Base-by-base conservation (phyloP, 2,113 vertebrate species). In the Rhinopomastus cyanomelas region DNA sequence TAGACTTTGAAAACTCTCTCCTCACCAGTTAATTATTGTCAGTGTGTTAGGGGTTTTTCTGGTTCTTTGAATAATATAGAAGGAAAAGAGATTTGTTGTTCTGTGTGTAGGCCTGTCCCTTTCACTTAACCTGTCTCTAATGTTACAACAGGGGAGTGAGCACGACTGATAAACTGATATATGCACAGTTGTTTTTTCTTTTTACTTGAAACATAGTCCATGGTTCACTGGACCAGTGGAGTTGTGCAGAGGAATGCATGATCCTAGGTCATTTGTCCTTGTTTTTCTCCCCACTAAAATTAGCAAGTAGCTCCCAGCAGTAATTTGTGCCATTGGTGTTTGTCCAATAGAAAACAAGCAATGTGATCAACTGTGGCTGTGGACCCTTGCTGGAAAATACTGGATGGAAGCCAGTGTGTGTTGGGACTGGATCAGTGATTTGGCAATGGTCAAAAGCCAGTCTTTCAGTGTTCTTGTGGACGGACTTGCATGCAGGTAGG, bases 131-230 rank as follows among this genome's bases (percentile, higher is more conserved):
- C 22, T 29, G 27, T 13, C 6, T 4, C 34, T 30, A 52, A 34
- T 16, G 19, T 30, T 65, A 15, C 0, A 0, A 52, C 39, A 15
- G 19, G 11, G 39, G 22, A 37, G 9, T 51, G 5, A 39, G 74
- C 27, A 13, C 61, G 87, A 42, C 1, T 67, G 30, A 53, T 16
- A 49, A 39, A 51, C 69, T 39, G 13, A n/a, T 60, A 2, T 21
- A 12, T 36, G 30, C 5, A 1, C 23, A 12, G 27, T 26, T 81
- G 22, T 9, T 81, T 75, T 81, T 59, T n/a, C 6, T 23, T 81
- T 59, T n/a, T 74, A 36, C 34, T 80, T 65, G 26, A 13, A 80
- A 16, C 34, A 46, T 68, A 13, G 5, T 68, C 88, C 25, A 42
- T 87, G 16, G 25, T 51, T 87, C 37, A 49, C 30, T 53, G 52